phyloP scores from a whole-genome alignment of 2,113 vertebrate species.

The Orientallactaga bullata region DNA sequence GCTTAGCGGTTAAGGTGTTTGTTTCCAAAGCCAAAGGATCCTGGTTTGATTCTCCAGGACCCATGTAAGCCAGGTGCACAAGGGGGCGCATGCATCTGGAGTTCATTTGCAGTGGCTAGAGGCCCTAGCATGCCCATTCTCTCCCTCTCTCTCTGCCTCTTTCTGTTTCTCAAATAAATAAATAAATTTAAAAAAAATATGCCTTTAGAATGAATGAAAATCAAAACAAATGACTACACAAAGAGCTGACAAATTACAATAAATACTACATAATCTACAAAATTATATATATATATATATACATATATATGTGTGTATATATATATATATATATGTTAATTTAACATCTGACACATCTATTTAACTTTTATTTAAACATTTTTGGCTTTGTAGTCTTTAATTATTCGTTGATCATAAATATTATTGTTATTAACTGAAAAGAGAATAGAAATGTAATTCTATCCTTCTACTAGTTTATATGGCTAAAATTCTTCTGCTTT shows the following conservation, averaged over 20 bases:
- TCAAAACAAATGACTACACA: not conserved
- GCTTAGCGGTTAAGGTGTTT: no score
- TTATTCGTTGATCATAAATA: constrained; percentile 12
- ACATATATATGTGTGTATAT: no score
- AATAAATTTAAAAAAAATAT: no score
- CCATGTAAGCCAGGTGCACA: no score
- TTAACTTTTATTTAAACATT: not conserved
- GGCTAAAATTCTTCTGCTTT: not conserved
- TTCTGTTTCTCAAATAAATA: no score
- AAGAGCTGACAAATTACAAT: not conserved
- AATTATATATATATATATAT: constrained; percentile 31
- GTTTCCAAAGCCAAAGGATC: no score
- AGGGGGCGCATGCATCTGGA: no score
- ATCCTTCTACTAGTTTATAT: not conserved
- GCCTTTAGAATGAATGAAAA: constrained; percentile 20
- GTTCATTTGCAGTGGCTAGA: no score
- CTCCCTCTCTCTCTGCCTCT: no score
- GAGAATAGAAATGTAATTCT: constrained; percentile 14
- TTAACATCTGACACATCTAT: not conserved
- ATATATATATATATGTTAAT: not conserved
- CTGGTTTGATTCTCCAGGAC: no score
- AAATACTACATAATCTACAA: not conserved
- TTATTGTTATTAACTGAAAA: not conserved
- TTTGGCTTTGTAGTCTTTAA: not conserved
- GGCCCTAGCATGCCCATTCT: no score